Evolutionary conservation across 2,797 vertebrate species (phyloP), one percentile per base, ranked within the genome.

Genomic region (Anguilla pacifica): DNA sequence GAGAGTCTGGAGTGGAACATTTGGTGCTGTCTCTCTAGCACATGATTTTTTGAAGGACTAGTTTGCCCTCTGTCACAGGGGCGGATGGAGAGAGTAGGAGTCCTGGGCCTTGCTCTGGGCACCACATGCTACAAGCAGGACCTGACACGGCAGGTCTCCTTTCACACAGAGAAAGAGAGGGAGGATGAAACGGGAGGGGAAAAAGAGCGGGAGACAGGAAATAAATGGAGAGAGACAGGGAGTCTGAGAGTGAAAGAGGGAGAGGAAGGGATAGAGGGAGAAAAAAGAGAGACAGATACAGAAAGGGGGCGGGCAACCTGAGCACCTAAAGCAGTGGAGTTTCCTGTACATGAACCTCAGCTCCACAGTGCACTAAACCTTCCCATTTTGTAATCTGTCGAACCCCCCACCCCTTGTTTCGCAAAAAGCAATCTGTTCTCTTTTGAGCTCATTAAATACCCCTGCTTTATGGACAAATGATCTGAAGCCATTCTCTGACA

Each of bases 1-100:
- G 94, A 96, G 95, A 95, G 93, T 93, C 94, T 93, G 91, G 0
- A 49, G 91, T 89, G 92, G 94, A 92, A 91, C 93, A 93, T 95
- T 92, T 1, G 74, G 92, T n/a, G 72, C 72, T 77, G 72, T 90
- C 92, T 92, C 93, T 91, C 89, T 92, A 91, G 89, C 74, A 28
- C 67, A 88, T 74, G 55, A 31, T 72, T 86, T 83, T 88, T 22
- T 61, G 46, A 79, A 67, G 22, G 85, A 46, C 84, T 88, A 82
- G 90, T 88, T 86, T 87, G 53, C 84, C 85, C 61, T n/a, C 35
- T 88, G 85, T 89, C 89, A 89, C 46, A 57, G 79, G 61, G 51
- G 87, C 85, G 87, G 43, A 86, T 43, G 19, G 55, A 89, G 86
- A 83, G 87, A 85, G 87, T 59, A 53, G 85, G 86, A 89, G 46